phyloP scores from a whole-genome alignment of 2,113 vertebrate species.

The Bufo gargarizans region DNA sequence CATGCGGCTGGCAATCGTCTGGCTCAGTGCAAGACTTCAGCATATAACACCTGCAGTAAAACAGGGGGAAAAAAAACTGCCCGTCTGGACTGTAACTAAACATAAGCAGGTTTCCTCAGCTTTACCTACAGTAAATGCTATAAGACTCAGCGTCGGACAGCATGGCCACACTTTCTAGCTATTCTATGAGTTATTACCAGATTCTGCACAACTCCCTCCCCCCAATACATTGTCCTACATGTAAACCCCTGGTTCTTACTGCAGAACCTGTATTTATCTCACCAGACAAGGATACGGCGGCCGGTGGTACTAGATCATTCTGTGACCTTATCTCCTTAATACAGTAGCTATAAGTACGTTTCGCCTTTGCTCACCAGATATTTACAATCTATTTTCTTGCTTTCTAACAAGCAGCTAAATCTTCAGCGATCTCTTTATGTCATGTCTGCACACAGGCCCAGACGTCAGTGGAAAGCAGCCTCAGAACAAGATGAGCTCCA shows the following conservation, averaged over 20 bases:
- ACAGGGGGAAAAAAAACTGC: no score
- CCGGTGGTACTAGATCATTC: conserved; percentile 22
- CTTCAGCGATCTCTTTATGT: conserved; percentile 7
- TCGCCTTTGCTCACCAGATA: not conserved
- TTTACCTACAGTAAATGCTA: no score
- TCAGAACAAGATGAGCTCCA: not conserved
- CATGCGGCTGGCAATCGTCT: no score
- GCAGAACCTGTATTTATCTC: conserved; percentile 15
- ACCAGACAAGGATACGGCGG: not conserved
- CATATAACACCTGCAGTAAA: no score
- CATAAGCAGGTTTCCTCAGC: no score
- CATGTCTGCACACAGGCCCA: not conserved
- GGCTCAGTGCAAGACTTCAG: no score
- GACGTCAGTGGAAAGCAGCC: not conserved
- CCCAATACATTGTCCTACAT: not conserved
- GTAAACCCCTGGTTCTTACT: not conserved
- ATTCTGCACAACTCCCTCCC: not conserved
- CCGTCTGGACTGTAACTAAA: no score
- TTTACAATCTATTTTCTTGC: not conserved
- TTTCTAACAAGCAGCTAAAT: conserved; percentile 36
- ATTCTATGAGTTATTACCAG: not conserved
- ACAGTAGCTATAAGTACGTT: not conserved
- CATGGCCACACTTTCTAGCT: not conserved
- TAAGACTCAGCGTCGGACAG: no score
- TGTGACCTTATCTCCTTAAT: conserved; percentile 19